These are phyloP conservation scores for Coturnix japonica DNA, from an alignment of 2,113 vertebrate species.

Conservation along the genomic window DNA sequence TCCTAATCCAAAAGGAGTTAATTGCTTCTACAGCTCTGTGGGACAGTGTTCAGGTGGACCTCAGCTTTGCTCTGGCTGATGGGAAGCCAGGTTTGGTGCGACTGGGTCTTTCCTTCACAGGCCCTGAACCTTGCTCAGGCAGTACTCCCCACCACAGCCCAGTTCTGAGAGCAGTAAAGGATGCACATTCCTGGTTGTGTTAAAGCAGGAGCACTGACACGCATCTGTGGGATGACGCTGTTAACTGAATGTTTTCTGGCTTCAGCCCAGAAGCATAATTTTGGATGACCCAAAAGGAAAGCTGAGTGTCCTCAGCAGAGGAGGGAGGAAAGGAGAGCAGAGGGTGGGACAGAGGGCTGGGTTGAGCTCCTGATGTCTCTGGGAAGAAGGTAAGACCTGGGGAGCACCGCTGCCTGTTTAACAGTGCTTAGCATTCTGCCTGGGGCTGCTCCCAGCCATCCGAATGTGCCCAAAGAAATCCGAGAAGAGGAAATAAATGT, in stretches of 20 bases:
- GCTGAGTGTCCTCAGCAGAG: accelerated
- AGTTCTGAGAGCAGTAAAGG: neutral
- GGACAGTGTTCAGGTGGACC: neutral
- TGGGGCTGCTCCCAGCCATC: neutral
- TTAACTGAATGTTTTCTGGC: neutral
- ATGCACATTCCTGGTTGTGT: neutral
- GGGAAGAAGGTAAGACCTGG: neutral
- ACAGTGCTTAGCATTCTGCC: accelerated
- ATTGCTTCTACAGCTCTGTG: neutral
- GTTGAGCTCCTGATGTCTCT: neutral
- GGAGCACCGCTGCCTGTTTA: neutral
- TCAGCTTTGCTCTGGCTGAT: neutral
- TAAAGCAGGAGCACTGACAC: neutral
- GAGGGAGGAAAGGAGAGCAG: neutral
- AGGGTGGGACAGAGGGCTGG: neutral
- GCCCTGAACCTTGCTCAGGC: neutral
- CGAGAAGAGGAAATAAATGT: neutral
- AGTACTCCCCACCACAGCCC: neutral
- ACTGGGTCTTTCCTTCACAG: neutral
- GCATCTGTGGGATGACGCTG: neutral
- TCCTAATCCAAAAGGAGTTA: neutral
- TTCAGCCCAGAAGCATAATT: neutral
- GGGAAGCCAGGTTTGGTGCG: accelerated
- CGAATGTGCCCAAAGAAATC: neutral
- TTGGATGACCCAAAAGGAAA: neutral